Evolutionary conservation across 2,797 vertebrate genomes (phyloP).

Genomic region (Gephyroberyx darwinii): DNA sequence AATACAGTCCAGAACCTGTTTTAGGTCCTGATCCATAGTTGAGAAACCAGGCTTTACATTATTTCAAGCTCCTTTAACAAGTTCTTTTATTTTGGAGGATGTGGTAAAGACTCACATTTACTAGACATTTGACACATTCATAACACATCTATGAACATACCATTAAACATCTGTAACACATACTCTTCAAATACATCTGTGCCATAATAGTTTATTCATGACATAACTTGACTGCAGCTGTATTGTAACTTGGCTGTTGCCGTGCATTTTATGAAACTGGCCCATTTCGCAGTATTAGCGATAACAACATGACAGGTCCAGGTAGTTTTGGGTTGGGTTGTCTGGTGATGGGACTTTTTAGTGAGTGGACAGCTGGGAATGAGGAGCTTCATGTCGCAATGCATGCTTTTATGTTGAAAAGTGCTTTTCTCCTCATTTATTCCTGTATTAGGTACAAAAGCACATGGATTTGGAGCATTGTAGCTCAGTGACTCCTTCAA

Average conservation of each 20-base stretch:
- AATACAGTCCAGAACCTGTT: constrained; percentile 43
- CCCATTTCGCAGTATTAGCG: constrained; percentile 20
- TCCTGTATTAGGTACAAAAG: constrained; percentile 31
- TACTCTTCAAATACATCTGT: constrained; percentile 61
- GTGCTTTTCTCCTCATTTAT: constrained; percentile 10
- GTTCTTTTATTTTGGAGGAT: constrained; percentile 59
- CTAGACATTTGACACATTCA: constrained; percentile 69
- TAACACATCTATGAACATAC: constrained; percentile 64
- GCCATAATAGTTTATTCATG: constrained; percentile 51
- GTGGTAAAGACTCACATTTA: constrained; percentile 62
- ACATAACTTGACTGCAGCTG: constrained; percentile 50
- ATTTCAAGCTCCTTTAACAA: constrained; percentile 17
- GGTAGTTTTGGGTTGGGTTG: not conserved
- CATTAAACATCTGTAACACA: constrained; percentile 61
- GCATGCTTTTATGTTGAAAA: constrained; percentile 19
- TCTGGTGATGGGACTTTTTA: not conserved
- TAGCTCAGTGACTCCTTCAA: constrained; percentile 45
- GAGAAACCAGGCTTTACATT: constrained; percentile 63
- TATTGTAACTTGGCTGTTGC: constrained; percentile 22
- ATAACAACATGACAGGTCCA: constrained; percentile 16
- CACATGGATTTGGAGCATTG: constrained; percentile 34
- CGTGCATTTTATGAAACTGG: not conserved
- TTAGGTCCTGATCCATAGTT: constrained; percentile 45
- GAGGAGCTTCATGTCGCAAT: not conserved
- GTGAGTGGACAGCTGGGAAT: not conserved